Evolutionary conservation across 1,140 invertebrate genomes (phyloP), one percentile per base, ranked within the genome.

Genomic region (Pseudobourletiella spinata): DNA sequence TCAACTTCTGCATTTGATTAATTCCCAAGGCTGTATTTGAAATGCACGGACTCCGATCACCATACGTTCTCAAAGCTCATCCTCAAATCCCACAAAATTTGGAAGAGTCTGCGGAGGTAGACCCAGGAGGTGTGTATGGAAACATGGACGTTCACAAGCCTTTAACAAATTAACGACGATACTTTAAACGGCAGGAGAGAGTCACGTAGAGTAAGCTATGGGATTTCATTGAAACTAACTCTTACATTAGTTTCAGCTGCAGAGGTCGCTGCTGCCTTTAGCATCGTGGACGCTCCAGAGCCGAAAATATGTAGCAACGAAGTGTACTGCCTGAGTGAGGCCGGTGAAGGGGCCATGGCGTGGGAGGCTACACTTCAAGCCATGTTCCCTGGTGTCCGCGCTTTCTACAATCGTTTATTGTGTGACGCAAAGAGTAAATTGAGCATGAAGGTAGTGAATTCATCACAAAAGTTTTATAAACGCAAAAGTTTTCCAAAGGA

Each of bases 361-460:
- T 69, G 67, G 67, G 67, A 69, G 57, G 67, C 46, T 32, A 69
- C 67, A 3, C 43, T 69, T n/a, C 64, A 69, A 35, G 32, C 57
- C n/a, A 61, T 69, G 54, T 69, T 65, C 50, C 64, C 64, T 18
- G 50, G 55, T 6, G 43, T 61, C 14, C 44, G 39, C 15, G 35
- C 61, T 3, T 69, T 69, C 29, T 52, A 59, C 43, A 69, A 69
- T 59, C 57, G 67, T 20, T 28, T 69, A 3, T 25, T 66, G 0
- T 44, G 22, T 32, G 57, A 61, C 15, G 61, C 26, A 18, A 63
- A 62, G 42, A 35, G 25, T 22, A 48, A 39, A 20, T n/a, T 63
- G 0, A 32, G 44, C 3, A 22, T 20, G 18, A 62, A 65, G 59
- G 66, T 68, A 59, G 26, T 15, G 14, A 35, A 35, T 39, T 1